Percentiles rank a stretch among this genome's conserved stretches.
These are phyloP conservation scores for Lamellibrachia columna DNA, from an alignment of 2,888 invertebrate species.

Conservation along the genomic window DNA sequence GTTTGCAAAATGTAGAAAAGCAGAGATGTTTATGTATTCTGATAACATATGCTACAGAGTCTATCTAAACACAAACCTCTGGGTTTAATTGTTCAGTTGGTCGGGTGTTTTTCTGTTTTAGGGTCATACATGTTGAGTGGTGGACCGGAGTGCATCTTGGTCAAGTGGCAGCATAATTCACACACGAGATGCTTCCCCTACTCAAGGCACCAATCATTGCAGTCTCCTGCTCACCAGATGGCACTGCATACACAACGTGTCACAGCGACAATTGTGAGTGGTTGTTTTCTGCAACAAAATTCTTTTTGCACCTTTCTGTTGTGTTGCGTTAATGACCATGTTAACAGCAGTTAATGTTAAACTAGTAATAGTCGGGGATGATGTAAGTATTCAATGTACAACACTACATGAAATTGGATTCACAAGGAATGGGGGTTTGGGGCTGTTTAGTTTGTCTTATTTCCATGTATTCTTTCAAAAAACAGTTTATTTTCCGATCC, in stretches of 20 bases:
- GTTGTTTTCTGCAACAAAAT: not conserved
- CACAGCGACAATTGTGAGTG: slow-evolving; percentile 75
- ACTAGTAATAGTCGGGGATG: not conserved
- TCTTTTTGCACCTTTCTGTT: slow-evolving; percentile 13
- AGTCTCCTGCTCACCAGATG: slow-evolving; percentile 73
- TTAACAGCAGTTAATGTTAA: not conserved
- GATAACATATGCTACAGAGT: slow-evolving; percentile 19
- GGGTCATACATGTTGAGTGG: slow-evolving; percentile 76
- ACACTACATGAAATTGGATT: not conserved
- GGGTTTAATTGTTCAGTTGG: not conserved
- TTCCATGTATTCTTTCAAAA: no score
- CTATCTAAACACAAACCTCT: not conserved
- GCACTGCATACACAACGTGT: slow-evolving; percentile 74
- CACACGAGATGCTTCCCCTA: slow-evolving; percentile 74
- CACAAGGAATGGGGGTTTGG: not conserved
- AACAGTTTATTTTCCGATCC: no score
- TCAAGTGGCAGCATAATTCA: slow-evolving; percentile 74
- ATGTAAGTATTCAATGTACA: not conserved
- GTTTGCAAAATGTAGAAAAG: no score
- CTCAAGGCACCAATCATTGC: slow-evolving; percentile 76
- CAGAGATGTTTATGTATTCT: slow-evolving; percentile 18
- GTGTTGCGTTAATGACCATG: not conserved
- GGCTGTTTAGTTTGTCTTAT: no score
- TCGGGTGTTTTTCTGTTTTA: not conserved
- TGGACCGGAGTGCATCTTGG: slow-evolving; percentile 81